A percentile compares a stretch with the other conserved stretches of the same genome.
Conservation (phyloP, 2,113 vertebrate genomes). For the Eleginops maclovinus region DNA sequence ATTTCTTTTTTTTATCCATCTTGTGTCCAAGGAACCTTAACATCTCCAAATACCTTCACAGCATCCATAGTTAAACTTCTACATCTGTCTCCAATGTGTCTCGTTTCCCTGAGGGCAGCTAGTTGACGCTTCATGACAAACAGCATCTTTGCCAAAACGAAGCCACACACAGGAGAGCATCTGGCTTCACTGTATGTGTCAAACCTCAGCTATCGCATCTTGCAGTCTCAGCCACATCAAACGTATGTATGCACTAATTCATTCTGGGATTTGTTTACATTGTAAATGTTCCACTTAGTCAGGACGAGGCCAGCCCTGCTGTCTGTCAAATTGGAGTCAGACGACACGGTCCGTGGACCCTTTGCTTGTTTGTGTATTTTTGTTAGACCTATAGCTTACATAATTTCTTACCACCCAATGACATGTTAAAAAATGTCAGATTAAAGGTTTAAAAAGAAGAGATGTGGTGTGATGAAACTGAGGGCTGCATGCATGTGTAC, state of each 20-base stretch:
- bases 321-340: slow-evolving; percentile 34
- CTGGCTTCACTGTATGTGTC: slow-evolving; percentile 69
- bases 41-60: slow-evolving; percentile 2
- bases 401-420: slow-evolving; percentile 16
- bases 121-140: slow-evolving; percentile 47
- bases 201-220: slow-evolving; percentile 33
- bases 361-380: slow-evolving; percentile 37
- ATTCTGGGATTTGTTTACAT: slow-evolving; percentile 41
- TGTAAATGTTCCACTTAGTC: slow-evolving; percentile 28
- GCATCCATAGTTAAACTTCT: slow-evolving; percentile 35
- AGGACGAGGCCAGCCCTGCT: slow-evolving; percentile 1
- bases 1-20: slow-evolving; percentile 22
- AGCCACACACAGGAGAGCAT: slow-evolving; percentile 58
- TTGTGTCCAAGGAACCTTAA: not conserved
- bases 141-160: slow-evolving; percentile 55
- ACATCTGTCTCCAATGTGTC: slow-evolving; percentile 74
- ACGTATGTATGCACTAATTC: slow-evolving; percentile 23
- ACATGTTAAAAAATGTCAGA: slow-evolving; percentile 12
- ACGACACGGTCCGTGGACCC: not conserved
- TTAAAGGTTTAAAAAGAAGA: slow-evolving; percentile 12
- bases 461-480: slow-evolving; percentile 3
- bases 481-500: not conserved
- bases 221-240: slow-evolving; percentile 26
- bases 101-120: slow-evolving; percentile 33
- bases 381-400: slow-evolving; percentile 19